phyloP scores from a whole-genome alignment of 2,113 vertebrate species.

The Mustelus asterias region DNA sequence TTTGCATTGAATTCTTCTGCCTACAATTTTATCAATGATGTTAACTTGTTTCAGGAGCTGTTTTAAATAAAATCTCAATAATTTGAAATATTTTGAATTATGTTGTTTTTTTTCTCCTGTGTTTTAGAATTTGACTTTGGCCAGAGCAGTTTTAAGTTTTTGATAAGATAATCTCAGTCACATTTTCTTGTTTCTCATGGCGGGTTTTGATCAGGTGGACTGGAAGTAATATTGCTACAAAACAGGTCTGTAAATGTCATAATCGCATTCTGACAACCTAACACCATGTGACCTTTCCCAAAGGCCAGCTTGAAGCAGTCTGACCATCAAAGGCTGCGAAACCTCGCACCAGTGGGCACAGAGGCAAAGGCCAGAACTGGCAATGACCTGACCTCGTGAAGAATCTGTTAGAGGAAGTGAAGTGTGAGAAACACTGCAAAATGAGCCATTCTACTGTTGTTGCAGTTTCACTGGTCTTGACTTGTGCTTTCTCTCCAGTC shows the following conservation, averaged over 20 bases:
- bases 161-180: neutral
- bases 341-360: constrained; percentile 42
- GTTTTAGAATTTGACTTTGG: neutral
- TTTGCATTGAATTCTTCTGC: neutral
- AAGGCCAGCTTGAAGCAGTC: constrained; percentile 43
- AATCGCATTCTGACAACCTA: constrained; percentile 40
- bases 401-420: neutral
- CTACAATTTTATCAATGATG: neutral
- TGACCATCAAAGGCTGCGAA: constrained; percentile 42
- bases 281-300: constrained; percentile 49
- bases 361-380: constrained; percentile 40
- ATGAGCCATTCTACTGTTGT: neutral
- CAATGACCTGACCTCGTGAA: constrained; percentile 38
- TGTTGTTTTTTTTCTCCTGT: neutral
- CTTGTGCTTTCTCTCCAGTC: neutral
- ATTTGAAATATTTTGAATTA: neutral
- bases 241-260: constrained; percentile 4
- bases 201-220: neutral
- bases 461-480: neutral
- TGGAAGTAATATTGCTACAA: constrained; percentile 3
- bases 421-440: neutral
- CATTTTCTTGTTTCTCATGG: neutral
- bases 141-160: neutral
- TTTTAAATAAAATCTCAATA: neutral
- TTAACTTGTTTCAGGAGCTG: neutral